Conservation (phyloP, 2,113 vertebrate genomes). For the Colius striatus region DNA sequence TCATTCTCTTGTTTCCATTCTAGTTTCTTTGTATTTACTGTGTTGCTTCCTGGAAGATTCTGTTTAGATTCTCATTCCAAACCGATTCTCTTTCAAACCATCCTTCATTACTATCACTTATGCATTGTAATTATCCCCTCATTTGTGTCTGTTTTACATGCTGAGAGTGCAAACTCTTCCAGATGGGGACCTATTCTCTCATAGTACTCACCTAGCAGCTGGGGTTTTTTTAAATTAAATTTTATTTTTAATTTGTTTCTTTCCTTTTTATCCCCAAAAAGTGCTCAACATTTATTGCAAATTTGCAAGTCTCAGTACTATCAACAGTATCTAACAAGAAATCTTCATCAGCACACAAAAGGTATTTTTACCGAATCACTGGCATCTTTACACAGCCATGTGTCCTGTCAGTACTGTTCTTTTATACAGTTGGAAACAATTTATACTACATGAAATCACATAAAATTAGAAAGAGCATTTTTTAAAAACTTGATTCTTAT, state of each 20-base stretch:
- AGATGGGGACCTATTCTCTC: background rate
- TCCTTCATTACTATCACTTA: accelerated
- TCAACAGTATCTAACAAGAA: background rate
- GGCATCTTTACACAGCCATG: background rate
- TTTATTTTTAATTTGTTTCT: background rate
- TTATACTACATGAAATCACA: background rate
- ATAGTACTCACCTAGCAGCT: background rate
- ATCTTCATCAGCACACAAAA: background rate
- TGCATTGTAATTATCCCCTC: background rate
- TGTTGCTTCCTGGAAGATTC: background rate
- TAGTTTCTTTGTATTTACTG: background rate
- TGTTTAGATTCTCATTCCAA: background rate
- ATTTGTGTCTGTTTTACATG: background rate
- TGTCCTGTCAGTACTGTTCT: background rate
- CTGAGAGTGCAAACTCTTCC: background rate
- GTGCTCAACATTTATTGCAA: background rate
- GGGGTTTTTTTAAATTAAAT: background rate
- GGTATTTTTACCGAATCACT: background rate
- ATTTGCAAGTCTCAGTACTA: background rate
- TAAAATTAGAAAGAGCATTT: constrained; percentile 5
- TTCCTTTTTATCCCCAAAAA: background rate
- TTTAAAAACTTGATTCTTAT: background rate
- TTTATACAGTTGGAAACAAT: constrained; percentile 3
- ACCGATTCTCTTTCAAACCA: background rate
- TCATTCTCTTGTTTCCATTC: background rate